A percentile compares a stretch with the other conserved stretches of the same genome.
phyloP scores from a whole-genome alignment of 2,113 vertebrate genomes.

The Gobio gobio region DNA sequence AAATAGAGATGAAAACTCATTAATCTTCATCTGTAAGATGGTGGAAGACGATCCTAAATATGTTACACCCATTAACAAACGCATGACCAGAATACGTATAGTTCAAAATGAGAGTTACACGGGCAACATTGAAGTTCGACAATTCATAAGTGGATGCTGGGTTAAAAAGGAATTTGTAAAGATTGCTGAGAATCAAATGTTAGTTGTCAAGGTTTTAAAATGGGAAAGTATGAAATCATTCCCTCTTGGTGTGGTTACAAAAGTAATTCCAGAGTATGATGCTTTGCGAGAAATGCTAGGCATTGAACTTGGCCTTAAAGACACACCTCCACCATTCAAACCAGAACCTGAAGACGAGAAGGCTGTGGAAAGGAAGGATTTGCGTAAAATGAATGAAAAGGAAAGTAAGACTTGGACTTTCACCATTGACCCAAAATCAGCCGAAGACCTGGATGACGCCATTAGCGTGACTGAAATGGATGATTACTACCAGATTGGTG shows the following conservation, averaged over 20 bases:
- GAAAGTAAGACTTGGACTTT: conserved; percentile 23
- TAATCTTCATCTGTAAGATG: conserved; percentile 44
- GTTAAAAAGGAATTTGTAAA: background rate
- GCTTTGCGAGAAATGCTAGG: background rate
- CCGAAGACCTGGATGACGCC: conserved; percentile 52
- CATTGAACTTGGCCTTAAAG: background rate
- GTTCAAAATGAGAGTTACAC: background rate
- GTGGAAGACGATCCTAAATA: background rate
- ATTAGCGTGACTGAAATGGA: conserved; percentile 38
- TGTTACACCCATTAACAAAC: conserved; percentile 27
- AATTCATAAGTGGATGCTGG: background rate
- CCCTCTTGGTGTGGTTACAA: conserved; percentile 47
- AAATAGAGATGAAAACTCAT: background rate
- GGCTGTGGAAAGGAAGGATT: background rate
- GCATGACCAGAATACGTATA: conserved; percentile 37
- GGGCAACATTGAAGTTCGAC: conserved; percentile 9
- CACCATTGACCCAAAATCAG: conserved; percentile 29
- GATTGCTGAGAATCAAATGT: background rate
- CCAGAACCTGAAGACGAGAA: background rate
- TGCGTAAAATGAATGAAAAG: background rate
- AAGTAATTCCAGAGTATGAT: conserved; percentile 14
- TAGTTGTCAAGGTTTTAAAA: conserved; percentile 49
- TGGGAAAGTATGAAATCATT: conserved; percentile 15
- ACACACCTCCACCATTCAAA: conserved; percentile 14
- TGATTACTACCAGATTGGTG: conserved; percentile 38